Evolutionary conservation across 2,113 vertebrate species (phyloP), one percentile per base, ranked within the genome.

Genomic region (Callaeas wilsoni): DNA sequence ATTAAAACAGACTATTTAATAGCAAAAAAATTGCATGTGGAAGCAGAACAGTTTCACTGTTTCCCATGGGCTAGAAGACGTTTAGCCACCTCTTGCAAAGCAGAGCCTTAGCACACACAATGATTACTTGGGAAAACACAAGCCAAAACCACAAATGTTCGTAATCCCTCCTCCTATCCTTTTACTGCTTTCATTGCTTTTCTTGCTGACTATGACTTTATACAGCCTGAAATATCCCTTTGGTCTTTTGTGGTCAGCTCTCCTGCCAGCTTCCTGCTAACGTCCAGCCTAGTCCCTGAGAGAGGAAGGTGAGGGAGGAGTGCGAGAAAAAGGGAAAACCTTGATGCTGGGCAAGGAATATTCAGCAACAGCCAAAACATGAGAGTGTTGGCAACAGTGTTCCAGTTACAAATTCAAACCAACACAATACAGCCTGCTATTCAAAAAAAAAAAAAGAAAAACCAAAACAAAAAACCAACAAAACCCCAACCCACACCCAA

Each of bases 201-300:
- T 42, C 46, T 55, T 63, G 20, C 17, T 69, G 59, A 77, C 23
- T 27, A 6, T 52, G 15, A 32, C n/a, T 10, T 39, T 73, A 26
- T 23, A 44, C 0, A 0, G 21, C 27, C 68, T 56, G 19, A 22
- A 59, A 55, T 3, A 81, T 17, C 4, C 5, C 4, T 79, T 68
- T 59, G 5, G n/a, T 55, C 44, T 53, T 21, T 25, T 56, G 16
- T 30, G 23, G 14, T 30, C 35, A 65, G 19, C 3, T 74, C 10
- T 62, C 18, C 44, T 37, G 12, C 4, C 41, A 37, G 6, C 18
- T 68, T 69, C 16, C 23, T 71, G 14, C 13, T 23, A 6, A 50
- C 7, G 12, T 22, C 10, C 30, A 84, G 16, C 8, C 23, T 30
- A 63, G 9, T 37, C 5, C 1, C 53, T 59, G 20, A 68, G 12